These are phyloP conservation scores for Lacerta agilis DNA, from an alignment of 2,797 vertebrate genomes.

Conservation along the genomic window DNA sequence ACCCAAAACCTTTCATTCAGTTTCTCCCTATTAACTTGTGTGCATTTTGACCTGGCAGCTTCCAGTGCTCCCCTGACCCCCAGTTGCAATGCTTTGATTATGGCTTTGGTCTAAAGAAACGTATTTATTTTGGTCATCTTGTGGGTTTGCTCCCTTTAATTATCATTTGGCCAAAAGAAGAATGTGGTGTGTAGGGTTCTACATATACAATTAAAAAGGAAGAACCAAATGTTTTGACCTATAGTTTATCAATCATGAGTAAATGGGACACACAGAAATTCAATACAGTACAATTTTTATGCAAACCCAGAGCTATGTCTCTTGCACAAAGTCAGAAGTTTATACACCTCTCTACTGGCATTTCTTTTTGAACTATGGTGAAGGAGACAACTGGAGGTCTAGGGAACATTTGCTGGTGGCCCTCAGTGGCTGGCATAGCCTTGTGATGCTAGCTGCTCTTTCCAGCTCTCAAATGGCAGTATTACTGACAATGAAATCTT, in stretches of 20 bases:
- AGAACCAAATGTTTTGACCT: not conserved
- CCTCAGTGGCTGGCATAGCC: not conserved
- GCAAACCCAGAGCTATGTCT: not conserved
- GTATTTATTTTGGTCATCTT: rapidly evolving
- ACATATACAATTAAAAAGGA: not conserved
- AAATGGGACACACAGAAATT: slow-evolving; percentile 3
- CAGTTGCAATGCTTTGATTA: not conserved
- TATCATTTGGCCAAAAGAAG: not conserved
- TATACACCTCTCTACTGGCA: not conserved
- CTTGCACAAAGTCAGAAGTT: not conserved
- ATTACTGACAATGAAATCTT: not conserved
- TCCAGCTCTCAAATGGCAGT: not conserved
- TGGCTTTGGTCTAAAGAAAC: not conserved
- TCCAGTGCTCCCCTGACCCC: not conserved
- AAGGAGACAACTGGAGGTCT: not conserved
- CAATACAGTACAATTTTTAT: not conserved
- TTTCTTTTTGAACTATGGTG: not conserved
- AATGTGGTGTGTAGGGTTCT: not conserved
- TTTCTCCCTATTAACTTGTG: not conserved
- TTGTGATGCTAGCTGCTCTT: not conserved
- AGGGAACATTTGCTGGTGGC: slow-evolving; percentile 9
- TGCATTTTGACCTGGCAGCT: not conserved
- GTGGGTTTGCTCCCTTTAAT: slow-evolving; percentile 13
- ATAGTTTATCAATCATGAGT: not conserved
- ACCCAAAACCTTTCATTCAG: not conserved